Base-by-base conservation (phyloP, 92 coral and sea anemone species). In the Ricordea florida region DNA sequence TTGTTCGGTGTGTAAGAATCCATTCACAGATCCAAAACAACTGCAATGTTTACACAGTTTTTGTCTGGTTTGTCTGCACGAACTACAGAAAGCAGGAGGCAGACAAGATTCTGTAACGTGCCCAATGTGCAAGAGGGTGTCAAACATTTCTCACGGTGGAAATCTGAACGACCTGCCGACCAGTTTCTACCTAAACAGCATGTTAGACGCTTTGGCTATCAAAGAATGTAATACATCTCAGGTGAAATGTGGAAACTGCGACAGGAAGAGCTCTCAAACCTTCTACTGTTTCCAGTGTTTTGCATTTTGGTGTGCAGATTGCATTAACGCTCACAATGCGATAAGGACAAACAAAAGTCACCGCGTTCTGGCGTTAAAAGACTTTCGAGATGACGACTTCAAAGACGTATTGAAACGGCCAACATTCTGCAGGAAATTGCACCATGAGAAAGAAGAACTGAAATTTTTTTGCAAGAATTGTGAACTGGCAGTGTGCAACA, bases 161-260 rank as follows among this genome's bases (percentile, higher is more conserved):
- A 52, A 32, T 16, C 56, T 56, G 43, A 50, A 16, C 2, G 41
- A 62, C 15, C 45, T 77, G 37, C 83, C 83, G 1, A 15, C 75
- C 45, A 66, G 74, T 24, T 77, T 77, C 62, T 53, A 53, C 63
- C 25, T 77, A 28, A 77, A 66, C 69, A 66, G 72, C 24, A 62
- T 77, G 2, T 33, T 53, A n/a, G 83, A 77, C 52, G 76, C 66
- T 0, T 41, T 77, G 14, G 67, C 57, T 10, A 77, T 65, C 51
- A 52, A 38, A 24, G 42, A 66, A 42, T 23, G 53, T 1, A 36
- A 55, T 11, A 10, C 42, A 10, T 9, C 56, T 0, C 42, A 45
- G 21, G 62, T 52, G 17, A 66, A 37, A 15, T 77, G 83, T 66
- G 76, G 32, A 25, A 77, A 77, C 67, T 77, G 83, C 62, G 65